A percentile compares a stretch with the other conserved stretches of the same genome.
These are phyloP conservation scores for Glyphotaelius pellucidus DNA, from an alignment of 2,888 invertebrate species.

Conservation along the genomic window DNA sequence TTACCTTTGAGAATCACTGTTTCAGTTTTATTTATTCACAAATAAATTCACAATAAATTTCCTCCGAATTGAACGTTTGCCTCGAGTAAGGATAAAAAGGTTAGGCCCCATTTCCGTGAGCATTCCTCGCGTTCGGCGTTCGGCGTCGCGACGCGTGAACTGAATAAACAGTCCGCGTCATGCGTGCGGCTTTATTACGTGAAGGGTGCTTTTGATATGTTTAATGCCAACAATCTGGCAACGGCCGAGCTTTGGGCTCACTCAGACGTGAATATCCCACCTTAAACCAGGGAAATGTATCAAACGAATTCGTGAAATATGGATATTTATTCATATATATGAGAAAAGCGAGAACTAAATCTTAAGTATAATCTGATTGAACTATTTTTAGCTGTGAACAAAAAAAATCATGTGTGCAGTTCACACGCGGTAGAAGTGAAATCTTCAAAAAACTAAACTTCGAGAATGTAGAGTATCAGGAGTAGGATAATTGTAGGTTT, in stretches of 20 bases:
- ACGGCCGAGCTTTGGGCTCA: not conserved
- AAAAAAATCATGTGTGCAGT: no score
- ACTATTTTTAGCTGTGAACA: not conserved
- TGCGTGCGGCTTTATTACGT: not conserved
- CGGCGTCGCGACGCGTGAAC: not conserved
- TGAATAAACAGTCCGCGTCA: not conserved
- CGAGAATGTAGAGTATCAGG: no score
- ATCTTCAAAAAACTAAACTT: no score
- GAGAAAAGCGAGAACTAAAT: not conserved
- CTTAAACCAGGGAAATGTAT: not conserved
- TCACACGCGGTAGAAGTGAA: no score
- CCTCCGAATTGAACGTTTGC: not conserved
- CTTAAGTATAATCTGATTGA: not conserved
- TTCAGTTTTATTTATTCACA: not conserved
- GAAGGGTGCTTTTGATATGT: not conserved
- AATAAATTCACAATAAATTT: not conserved
- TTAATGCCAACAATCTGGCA: not conserved
- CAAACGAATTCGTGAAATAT: not conserved
- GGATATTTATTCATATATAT: not conserved
- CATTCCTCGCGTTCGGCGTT: not conserved
- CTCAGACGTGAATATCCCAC: not conserved
- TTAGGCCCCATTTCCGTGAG: not conserved
- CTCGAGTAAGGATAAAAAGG: not conserved
- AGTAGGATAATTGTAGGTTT: no score
- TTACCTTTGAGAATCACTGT: not conserved